Conservation (phyloP, 2,113 vertebrate species). For the Platysternon megacephalum region DNA sequence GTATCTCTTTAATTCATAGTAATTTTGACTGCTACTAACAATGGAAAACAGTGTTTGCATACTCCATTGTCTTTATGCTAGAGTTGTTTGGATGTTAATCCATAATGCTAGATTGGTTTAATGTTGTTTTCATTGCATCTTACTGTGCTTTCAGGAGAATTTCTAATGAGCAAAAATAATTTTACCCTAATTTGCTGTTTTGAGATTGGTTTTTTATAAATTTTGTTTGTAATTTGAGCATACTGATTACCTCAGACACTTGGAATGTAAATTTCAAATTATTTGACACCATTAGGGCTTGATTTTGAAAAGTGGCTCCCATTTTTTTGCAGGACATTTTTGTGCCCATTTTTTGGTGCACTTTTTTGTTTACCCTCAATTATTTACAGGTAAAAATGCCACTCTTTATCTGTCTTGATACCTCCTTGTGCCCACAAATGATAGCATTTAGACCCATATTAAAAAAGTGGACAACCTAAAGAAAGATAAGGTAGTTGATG, state of each 20-base stretch:
- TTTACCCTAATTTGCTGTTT: constrained; percentile 18
- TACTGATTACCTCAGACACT: constrained; percentile 62
- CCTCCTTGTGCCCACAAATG: background rate
- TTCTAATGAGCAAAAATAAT: constrained; percentile 33
- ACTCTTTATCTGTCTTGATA: background rate
- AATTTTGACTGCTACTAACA: background rate
- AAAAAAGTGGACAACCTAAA: background rate
- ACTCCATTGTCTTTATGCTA: background rate
- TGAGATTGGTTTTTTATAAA: constrained; percentile 19
- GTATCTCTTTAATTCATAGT: background rate
- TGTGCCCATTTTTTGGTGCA: constrained; percentile 7
- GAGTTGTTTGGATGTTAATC: background rate
- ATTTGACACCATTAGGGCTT: constrained; percentile 53
- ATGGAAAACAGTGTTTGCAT: rapidly evolving
- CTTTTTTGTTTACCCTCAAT: background rate
- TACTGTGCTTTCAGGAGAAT: constrained; percentile 21
- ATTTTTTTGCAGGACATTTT: constrained; percentile 43
- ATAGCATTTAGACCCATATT: background rate
- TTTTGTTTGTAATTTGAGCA: background rate
- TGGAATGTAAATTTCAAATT: constrained; percentile 47
- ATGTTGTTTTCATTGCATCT: background rate
- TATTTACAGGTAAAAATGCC: background rate
- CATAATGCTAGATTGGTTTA: background rate
- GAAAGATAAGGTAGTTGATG: background rate
- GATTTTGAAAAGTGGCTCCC: constrained; percentile 47